Base-by-base conservation (phyloP, 1,140 invertebrate species). In the Oreohelix idahoensis region DNA sequence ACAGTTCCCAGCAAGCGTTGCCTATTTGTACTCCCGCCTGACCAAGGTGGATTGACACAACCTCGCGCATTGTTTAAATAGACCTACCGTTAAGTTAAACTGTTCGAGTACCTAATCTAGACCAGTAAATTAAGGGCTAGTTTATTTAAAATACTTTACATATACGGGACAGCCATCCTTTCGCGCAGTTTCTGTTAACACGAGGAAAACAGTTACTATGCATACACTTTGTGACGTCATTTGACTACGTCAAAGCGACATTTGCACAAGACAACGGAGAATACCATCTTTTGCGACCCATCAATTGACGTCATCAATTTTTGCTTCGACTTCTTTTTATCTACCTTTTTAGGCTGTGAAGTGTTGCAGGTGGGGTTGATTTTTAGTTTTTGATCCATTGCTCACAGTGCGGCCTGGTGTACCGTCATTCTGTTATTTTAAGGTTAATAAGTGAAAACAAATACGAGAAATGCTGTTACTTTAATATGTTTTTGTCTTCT, bases 21-120 rank as follows among this genome's bases (percentile, higher is more conserved):
- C 96, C 97, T 89, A 97, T 97, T 93, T 97, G 97, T 4, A 97
- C 96, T 71, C 96, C 96, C 82, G 96, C 96, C 93, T 97, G 96
- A 10, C 84, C 82, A 49, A 84, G 74, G 79, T 86, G 86, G 39
- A 85, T 81, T 29, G 70, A 81, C 35, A 97, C 96, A 89, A 96
- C 96, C 94, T 97, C 97, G 75, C 94, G 90, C 94, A 79, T 79
- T 66, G 1, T 66, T 17, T 8, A 17, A 66, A 17, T 66, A 66
- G 51, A 66, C 63, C 63, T 66, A 66, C 63, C 63, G 63, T 66
- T 66, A 29, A 32, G 29, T 29, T 29, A 32, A 32, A 32, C 32
- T 35, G n/a, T 32, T 15, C 63, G 17, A 66, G 63, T n/a, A 66
- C 53, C 53, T 58, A 17, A 66, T 35, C 63, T 66, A 5, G 8